Percentiles rank a stretch among this genome's conserved stretches.
These are phyloP conservation scores for Drosophila yakuba DNA, from an alignment of 1,140 invertebrate genomes.

Conservation along the genomic window DNA sequence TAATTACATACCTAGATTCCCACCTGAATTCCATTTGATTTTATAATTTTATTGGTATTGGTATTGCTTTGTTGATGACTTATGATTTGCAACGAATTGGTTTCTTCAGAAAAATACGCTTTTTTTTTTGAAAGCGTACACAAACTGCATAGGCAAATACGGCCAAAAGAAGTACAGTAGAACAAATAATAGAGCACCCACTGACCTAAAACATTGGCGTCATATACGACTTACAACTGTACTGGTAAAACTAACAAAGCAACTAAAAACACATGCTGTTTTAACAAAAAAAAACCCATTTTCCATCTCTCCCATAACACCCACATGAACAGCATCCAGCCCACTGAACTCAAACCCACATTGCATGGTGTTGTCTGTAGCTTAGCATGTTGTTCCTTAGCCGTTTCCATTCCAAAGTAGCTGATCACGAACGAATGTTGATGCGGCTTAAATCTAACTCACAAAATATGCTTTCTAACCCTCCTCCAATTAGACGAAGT, in stretches of 20 bases:
- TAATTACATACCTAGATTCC: constrained; percentile 26
- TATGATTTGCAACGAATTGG: constrained; percentile 66
- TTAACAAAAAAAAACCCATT: constrained; percentile 21
- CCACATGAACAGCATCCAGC: constrained; percentile 15
- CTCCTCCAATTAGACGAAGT: constrained; percentile 87
- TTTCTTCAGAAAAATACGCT: constrained; percentile 35
- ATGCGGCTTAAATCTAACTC: not conserved
- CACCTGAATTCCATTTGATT: constrained; percentile 28
- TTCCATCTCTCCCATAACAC: constrained; percentile 14
- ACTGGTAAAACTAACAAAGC: constrained; percentile 28
- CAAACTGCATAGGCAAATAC: constrained; percentile 13
- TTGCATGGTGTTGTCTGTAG: constrained; percentile 62
- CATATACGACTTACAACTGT: constrained; percentile 24
- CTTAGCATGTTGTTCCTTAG: constrained; percentile 62
- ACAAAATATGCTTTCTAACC: constrained; percentile 1
- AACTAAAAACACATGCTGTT: constrained; percentile 14
- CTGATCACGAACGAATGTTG: not conserved
- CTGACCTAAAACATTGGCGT: constrained; percentile 32
- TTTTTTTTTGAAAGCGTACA: constrained; percentile 3
- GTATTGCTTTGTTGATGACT: constrained; percentile 38
- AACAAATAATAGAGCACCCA: constrained; percentile 20
- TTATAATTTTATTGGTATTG: constrained; percentile 41
- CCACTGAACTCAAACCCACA: constrained; percentile 23
- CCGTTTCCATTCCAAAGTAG: constrained; percentile 19
- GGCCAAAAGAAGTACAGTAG: constrained; percentile 32